Evolutionary conservation across 1,140 invertebrate species (phyloP), one percentile per base, ranked within the genome.

Genomic region (Aphaenogaster rudis): DNA sequence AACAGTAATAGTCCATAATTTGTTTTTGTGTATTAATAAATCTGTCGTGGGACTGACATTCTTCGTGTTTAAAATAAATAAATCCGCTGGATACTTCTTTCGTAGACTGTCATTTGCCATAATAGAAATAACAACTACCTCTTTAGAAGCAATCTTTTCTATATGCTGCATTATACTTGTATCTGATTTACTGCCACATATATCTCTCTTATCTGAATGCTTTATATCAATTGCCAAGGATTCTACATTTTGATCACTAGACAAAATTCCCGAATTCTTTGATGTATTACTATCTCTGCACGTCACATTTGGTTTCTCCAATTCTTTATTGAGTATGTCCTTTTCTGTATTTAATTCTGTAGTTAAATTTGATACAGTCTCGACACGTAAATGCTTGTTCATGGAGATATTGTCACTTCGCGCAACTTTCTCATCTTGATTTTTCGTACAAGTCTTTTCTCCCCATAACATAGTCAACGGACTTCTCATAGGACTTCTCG

Each of bases 91-190:
- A 52, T 64, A 61, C 6, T 42, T 79, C 13, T 61, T 64, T 15
- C 1, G 50, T 13, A 86, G 63, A 7, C 72, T 67, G 8, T 84
- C 33, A 64, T 87, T 84, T 45, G 61, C 48, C 7, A 78, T 66
- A 15, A 92, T 91, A 48, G 92, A 92, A 48, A 92, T 87, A 11
- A 93, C 64, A 1, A 90, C 88, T n/a, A 89, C n/a, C 13, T 88
- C 79, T 85, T 89, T 90, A 11, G 89, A 86, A 57, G 66, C 82
- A 0, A 28, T 79, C 15, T 77, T 67, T 36, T 66, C 57, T 48
- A 74, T 74, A 3, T 69, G 59, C 4, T 63, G 45, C n/a, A 36
- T 50, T 8, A 48, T 21, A 5, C 11, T 15, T 36, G n/a, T 54
- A 17, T 80, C 33, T 39, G 48, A 80, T 80, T 54, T 69, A 17